These are phyloP conservation scores for Piaya cayana DNA, from an alignment of 2,113 vertebrate genomes.

Conservation along the genomic window DNA sequence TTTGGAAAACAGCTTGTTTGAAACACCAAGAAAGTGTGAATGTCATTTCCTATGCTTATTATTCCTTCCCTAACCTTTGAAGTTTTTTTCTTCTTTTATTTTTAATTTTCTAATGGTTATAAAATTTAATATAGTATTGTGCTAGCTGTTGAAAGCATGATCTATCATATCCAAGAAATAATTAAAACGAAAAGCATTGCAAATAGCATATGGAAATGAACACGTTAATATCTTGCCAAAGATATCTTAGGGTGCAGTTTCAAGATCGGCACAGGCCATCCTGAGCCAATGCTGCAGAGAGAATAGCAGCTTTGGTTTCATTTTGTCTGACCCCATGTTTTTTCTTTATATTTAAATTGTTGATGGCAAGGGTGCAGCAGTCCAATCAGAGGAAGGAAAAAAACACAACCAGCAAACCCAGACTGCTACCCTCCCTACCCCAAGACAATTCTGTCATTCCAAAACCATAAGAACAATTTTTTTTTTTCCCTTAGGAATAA, in stretches of 20 bases:
- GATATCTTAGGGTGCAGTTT: neutral
- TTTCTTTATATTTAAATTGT: neutral
- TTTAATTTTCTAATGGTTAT: neutral
- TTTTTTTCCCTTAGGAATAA: neutral
- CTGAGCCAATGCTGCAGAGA: neutral
- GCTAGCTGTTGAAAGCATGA: neutral
- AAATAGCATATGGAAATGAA: neutral
- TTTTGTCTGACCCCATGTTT: neutral
- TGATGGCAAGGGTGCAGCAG: neutral
- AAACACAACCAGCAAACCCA: fast-evolving
- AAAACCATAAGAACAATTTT: fast-evolving
- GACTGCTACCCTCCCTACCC: fast-evolving
- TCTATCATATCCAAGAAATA: neutral
- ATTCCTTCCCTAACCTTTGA: neutral
- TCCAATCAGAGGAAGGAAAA: neutral
- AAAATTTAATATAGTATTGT: neutral
- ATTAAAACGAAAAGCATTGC: neutral
- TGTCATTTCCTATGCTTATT: neutral
- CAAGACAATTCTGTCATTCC: neutral
- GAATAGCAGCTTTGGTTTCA: neutral
- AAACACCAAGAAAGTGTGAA: neutral
- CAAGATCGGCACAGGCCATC: neutral
- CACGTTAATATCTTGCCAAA: neutral
- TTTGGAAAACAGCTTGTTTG: neutral
- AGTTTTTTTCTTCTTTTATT: neutral